Percentiles rank a stretch among this genome's conserved stretches.
phyloP scores from a whole-genome alignment of 1,140 invertebrate genomes.

The Patella vulgata region DNA sequence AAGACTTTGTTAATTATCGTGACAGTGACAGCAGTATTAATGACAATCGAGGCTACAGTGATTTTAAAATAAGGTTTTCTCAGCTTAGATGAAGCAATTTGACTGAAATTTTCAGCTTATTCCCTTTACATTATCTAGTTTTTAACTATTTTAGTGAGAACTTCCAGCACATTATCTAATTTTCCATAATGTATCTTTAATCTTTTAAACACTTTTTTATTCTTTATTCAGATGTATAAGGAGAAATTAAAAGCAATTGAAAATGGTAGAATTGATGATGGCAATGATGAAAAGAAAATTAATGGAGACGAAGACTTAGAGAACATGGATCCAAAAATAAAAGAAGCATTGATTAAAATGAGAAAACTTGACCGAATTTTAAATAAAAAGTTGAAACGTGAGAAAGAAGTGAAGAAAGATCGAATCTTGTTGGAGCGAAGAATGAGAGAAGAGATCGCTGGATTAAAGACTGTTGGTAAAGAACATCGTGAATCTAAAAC shows the following conservation, averaged over 20 bases:
- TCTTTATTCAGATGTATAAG: slow-evolving; percentile 25
- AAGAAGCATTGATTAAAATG: slow-evolving; percentile 62
- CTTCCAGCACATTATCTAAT: too few species aligned
- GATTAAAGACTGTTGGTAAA: slow-evolving; percentile 38
- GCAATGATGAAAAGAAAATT: slow-evolving; percentile 9
- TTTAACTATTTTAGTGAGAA: too few species aligned
- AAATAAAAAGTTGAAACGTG: slow-evolving; percentile 54
- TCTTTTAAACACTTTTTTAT: too few species aligned
- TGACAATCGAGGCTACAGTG: too few species aligned
- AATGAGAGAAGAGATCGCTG: slow-evolving; percentile 53
- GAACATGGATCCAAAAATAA: slow-evolving; percentile 56
- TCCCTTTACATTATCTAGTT: too few species aligned
- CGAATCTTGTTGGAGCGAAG: slow-evolving; percentile 61
- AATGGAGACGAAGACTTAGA: slow-evolving; percentile 33
- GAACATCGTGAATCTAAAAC: slow-evolving; percentile 47
- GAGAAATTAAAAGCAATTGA: slow-evolving; percentile 45
- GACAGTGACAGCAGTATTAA: too few species aligned
- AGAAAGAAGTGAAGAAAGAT: slow-evolving; percentile 62
- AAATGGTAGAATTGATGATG: slow-evolving; percentile 17
- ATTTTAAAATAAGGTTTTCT: too few species aligned
- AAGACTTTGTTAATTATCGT: too few species aligned
- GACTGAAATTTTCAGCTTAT: too few species aligned
- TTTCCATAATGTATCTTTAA: too few species aligned
- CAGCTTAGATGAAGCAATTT: too few species aligned
- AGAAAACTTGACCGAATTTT: slow-evolving; percentile 63